Conservation (phyloP, 2,888 invertebrate genomes). For the Argyra leucocephala region DNA sequence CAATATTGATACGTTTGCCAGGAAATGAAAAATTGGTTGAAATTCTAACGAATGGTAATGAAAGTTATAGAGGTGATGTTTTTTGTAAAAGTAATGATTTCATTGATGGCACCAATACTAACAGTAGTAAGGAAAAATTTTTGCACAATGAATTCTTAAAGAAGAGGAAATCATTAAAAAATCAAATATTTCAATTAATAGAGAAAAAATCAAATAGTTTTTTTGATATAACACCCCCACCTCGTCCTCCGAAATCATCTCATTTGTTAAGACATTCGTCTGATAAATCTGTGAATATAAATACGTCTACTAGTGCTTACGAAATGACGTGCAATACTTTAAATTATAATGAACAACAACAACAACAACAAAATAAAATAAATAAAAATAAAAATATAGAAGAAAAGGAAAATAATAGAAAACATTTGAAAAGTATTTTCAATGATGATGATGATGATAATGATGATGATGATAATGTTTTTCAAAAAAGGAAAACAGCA, state of each 20-base stretch:
- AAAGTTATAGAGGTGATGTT: neutral
- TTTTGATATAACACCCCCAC: conserved; percentile 8
- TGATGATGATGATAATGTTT: conserved; percentile 12
- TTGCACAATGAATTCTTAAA: conserved; percentile 40
- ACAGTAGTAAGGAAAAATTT: neutral
- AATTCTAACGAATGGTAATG: conserved; percentile 4
- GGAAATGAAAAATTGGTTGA: conserved; percentile 12
- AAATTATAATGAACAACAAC: conserved; percentile 18
- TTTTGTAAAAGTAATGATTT: neutral
- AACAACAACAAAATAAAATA: no score
- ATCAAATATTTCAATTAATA: conserved; percentile 43
- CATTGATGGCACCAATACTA: no score
- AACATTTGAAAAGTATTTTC: conserved; percentile 23
- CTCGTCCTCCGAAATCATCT: conserved; percentile 21
- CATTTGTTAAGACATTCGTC: conserved; percentile 20
- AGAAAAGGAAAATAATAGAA: conserved; percentile 23
- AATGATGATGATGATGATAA: conserved; percentile 28
- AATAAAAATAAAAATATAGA: conserved; percentile 26
- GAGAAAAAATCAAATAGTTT: conserved; percentile 31
- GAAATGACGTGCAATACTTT: conserved; percentile 25
- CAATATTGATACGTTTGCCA: conserved; percentile 33
- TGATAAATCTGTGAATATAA: conserved; percentile 30
- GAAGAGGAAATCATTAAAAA: conserved; percentile 43
- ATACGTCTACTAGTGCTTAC: conserved; percentile 25
- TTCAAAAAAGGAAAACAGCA: neutral